These are phyloP conservation scores for Agrilus planipennis DNA, from an alignment of 1,140 invertebrate genomes.

Conservation along the genomic window DNA sequence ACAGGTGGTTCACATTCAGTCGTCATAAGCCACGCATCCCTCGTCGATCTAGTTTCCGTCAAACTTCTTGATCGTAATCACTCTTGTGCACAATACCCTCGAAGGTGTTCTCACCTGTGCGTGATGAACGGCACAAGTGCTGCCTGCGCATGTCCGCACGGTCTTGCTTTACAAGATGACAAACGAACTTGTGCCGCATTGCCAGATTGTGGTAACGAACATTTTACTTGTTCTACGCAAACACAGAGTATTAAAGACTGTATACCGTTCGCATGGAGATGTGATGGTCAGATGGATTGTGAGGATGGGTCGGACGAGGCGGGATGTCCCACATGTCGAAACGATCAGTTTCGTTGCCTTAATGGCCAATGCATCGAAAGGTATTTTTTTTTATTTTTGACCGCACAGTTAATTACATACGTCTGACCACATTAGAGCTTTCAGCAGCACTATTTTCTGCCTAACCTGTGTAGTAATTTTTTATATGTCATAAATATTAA, in stretches of 20 bases:
- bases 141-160: conserved; percentile 67
- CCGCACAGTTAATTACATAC: too few species aligned
- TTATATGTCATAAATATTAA: too few species aligned
- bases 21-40: conserved; percentile 22
- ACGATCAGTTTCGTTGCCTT: conserved; percentile 60
- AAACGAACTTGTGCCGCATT: conserved; percentile 53
- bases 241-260: conserved; percentile 48
- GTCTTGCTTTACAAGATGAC: conserved; percentile 57
- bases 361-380: conserved; percentile 65
- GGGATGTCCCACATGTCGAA: conserved; percentile 50
- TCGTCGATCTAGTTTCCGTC: conserved; percentile 31
- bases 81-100: conserved; percentile 17
- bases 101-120: conserved; percentile 60
- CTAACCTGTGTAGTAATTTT: too few species aligned
- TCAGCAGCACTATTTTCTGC: too few species aligned
- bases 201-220: conserved; percentile 61
- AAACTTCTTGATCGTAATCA: conserved; percentile 23
- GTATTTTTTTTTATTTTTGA: too few species aligned
- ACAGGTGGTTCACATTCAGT: conserved; percentile 26
- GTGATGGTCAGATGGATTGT: conserved; percentile 77
- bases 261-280: conserved; percentile 72
- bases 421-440: too few species aligned
- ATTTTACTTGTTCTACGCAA: conserved; percentile 59
- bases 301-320: conserved; percentile 69
- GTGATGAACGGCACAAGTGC: conserved; percentile 34